Conservation (phyloP, 2,113 vertebrate genomes). For the Smithornis capensis region DNA sequence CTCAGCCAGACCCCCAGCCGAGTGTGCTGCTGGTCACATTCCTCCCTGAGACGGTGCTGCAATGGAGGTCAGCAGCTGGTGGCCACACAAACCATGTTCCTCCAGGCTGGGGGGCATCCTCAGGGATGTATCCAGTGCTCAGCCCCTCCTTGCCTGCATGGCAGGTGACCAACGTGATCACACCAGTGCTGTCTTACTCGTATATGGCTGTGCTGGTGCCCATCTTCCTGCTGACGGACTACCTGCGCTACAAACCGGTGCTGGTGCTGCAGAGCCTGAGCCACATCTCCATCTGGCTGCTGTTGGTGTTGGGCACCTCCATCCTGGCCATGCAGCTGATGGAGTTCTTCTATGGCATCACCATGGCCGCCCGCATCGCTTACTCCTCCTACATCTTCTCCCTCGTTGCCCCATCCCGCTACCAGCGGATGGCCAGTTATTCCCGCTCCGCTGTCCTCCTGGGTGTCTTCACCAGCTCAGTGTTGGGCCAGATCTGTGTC, state of each 20-base stretch:
- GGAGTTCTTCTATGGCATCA: constrained; percentile 93
- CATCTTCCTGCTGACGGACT: constrained; percentile 90
- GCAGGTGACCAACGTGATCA: constrained; percentile 93
- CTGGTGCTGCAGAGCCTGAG: constrained; percentile 90
- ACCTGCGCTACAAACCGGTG: constrained; percentile 91
- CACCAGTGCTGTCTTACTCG: constrained; percentile 88
- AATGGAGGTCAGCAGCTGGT: not conserved
- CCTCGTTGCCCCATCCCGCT: constrained; percentile 78
- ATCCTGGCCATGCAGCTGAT: constrained; percentile 90
- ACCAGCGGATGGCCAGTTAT: constrained; percentile 91
- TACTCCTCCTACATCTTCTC: constrained; percentile 98
- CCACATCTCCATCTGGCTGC: constrained; percentile 86
- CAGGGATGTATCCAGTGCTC: rapidly evolving
- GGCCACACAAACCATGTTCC: rapidly evolving
- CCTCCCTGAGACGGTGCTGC: not conserved
- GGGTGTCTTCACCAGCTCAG: constrained; percentile 91
- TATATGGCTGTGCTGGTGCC: constrained; percentile 92
- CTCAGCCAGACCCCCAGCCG: not conserved
- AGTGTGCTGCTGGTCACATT: not conserved
- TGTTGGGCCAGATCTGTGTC: constrained; percentile 88
- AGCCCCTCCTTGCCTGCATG: not conserved
- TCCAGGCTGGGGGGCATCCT: not conserved
- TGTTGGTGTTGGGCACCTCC: constrained; percentile 78
- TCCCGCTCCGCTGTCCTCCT: constrained; percentile 86
- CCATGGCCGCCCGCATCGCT: constrained; percentile 92